These are phyloP conservation scores for Callopanchax toddi DNA, from an alignment of 2,113 vertebrate species.

Conservation along the genomic window DNA sequence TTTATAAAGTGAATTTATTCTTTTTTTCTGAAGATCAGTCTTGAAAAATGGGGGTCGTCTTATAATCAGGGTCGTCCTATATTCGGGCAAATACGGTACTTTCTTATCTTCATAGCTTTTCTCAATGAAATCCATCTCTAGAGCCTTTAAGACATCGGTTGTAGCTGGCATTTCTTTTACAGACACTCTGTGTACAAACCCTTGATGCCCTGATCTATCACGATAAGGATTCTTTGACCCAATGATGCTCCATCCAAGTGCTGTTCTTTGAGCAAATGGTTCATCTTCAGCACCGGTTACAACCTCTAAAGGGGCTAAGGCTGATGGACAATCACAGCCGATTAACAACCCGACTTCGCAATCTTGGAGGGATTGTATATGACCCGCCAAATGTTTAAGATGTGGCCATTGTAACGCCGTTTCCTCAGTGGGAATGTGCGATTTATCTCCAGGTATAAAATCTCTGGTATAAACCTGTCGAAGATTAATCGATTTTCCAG, in stretches of 20 bases:
- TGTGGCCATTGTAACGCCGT: slow-evolving; percentile 29
- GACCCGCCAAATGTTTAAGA: slow-evolving; percentile 14
- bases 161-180: neutral
- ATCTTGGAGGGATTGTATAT: slow-evolving; percentile 13
- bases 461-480: slow-evolving; percentile 24
- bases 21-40: too few relatives aligned
- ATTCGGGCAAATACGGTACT: too few relatives aligned
- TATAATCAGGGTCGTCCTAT: too few relatives aligned
- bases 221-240: neutral
- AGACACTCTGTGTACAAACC: neutral
- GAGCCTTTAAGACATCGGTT: neutral
- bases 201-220: neutral
- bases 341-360: slow-evolving; percentile 32
- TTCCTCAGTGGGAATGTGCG: slow-evolving; percentile 8
- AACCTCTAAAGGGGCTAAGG: neutral
- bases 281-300: neutral
- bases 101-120: neutral
- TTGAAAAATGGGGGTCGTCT: too few relatives aligned
- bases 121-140: neutral
- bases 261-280: too few relatives aligned
- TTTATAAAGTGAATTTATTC: too few relatives aligned
- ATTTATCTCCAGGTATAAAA: slow-evolving; percentile 28
- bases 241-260: neutral
- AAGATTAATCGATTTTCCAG: neutral
- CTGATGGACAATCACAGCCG: slow-evolving; percentile 21